Evolutionary conservation across 2,797 vertebrate genomes (phyloP).

Genomic region (Scolopax rusticola): DNA sequence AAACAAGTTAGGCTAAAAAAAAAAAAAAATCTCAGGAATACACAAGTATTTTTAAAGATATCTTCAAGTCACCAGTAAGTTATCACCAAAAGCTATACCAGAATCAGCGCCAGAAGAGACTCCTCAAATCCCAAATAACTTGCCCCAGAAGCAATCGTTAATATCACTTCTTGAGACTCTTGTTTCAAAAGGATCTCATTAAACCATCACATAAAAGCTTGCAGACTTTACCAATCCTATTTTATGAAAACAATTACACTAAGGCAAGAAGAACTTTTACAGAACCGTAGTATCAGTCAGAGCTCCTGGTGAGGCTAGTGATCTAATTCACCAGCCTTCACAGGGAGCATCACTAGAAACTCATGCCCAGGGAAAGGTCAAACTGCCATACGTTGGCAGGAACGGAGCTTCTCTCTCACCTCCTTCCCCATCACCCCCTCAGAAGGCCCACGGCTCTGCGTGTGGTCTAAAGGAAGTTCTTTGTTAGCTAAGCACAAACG

Average conservation of each 20-base stretch:
- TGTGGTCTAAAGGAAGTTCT: neutral
- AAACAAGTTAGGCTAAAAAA: neutral
- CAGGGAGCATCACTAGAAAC: neutral
- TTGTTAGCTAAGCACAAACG: neutral
- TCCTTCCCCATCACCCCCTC: neutral
- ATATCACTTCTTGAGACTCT: neutral
- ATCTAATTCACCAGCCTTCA: neutral
- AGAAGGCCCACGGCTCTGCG: neutral
- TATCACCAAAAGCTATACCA: neutral
- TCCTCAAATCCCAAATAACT: neutral
- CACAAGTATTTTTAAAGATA: neutral
- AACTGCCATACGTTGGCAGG: neutral
- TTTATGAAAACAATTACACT: neutral
- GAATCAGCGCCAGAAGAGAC: neutral
- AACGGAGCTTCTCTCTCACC: neutral
- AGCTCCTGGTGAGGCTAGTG: neutral
- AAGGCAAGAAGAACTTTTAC: neutral
- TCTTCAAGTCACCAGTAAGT: neutral
- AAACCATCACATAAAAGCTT: neutral
- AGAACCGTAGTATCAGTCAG: neutral
- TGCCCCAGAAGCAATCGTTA: neutral
- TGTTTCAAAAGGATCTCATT: neutral
- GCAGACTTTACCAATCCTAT: neutral
- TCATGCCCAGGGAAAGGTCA: neutral
- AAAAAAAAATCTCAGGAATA: neutral